phyloP scores from a whole-genome alignment of 2,113 vertebrate genomes.

The Austrofundulus limnaeus region DNA sequence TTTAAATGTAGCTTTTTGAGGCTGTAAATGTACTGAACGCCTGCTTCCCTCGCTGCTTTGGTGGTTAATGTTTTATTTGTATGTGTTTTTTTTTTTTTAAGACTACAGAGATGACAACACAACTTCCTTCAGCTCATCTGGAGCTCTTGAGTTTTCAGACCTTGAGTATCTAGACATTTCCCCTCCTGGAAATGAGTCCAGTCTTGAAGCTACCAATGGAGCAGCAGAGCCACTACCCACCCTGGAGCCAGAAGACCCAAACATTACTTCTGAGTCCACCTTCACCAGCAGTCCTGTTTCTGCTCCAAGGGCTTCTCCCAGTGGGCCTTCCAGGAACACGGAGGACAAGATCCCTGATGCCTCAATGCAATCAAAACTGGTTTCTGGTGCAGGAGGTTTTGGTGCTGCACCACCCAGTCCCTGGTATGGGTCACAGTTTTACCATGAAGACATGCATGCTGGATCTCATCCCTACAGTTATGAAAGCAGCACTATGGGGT shows the following conservation, averaged over 20 bases:
- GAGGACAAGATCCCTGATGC: neutral
- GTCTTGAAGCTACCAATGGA: neutral
- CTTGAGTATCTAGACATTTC: neutral
- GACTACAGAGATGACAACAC: neutral
- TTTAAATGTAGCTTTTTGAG: too few relatives aligned
- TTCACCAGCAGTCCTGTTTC: neutral
- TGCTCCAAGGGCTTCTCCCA: neutral
- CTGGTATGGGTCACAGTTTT: neutral
- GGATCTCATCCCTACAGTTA: neutral
- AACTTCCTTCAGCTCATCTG: neutral
- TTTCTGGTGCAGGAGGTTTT: neutral
- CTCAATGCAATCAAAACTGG: neutral
- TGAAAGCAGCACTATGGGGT: neutral
- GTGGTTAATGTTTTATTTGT: neutral
- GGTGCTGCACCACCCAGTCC: neutral
- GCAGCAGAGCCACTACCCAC: neutral
- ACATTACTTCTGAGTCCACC: neutral
- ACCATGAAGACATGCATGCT: neutral
- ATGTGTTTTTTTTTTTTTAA: neutral
- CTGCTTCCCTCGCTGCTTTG: too few relatives aligned
- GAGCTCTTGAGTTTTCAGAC: neutral
- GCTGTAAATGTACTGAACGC: too few relatives aligned
- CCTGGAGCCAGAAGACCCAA: neutral
- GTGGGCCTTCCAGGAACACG: too few relatives aligned
- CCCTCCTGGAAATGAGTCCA: neutral